phyloP scores from a whole-genome alignment of 2,888 invertebrate species.

The Diabrotica balteata region DNA sequence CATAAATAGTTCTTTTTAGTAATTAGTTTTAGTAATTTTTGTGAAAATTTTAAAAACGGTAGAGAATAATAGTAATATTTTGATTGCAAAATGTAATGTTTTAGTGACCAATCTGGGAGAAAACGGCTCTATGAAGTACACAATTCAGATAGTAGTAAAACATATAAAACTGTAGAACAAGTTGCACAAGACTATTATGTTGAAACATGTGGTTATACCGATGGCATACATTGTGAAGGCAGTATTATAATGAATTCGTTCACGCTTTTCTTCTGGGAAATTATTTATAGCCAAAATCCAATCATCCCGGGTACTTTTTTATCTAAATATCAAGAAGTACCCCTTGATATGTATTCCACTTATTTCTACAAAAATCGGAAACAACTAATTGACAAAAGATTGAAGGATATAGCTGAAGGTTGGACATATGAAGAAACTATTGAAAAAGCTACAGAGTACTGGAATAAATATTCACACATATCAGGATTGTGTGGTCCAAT shows the following conservation, averaged over 20 bases:
- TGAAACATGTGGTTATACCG: constrained; percentile 56
- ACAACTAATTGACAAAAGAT: constrained; percentile 65
- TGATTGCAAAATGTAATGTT: constrained; percentile 12
- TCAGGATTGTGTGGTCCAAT: constrained; percentile 42
- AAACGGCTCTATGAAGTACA: constrained; percentile 52
- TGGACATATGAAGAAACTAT: constrained; percentile 59
- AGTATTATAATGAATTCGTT: constrained; percentile 48
- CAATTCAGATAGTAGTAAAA: constrained; percentile 51
- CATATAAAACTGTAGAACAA: constrained; percentile 65
- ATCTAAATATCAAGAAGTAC: constrained; percentile 62
- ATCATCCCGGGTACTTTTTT: constrained; percentile 68
- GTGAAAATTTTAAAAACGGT: too few species aligned
- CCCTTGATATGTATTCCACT: constrained; percentile 73
- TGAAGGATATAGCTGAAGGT: constrained; percentile 56
- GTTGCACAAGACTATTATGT: constrained; percentile 64
- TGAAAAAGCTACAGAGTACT: constrained; percentile 54
- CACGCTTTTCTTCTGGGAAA: constrained; percentile 75
- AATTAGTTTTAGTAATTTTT: too few species aligned
- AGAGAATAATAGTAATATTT: too few species aligned
- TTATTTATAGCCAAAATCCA: constrained; percentile 66
- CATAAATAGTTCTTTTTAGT: too few species aligned
- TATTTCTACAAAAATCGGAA: constrained; percentile 74
- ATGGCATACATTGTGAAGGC: constrained; percentile 60
- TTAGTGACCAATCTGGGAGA: constrained; percentile 47
- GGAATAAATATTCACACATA: constrained; percentile 57